Base-by-base conservation (phyloP, 1,140 invertebrate genomes). In the Achroia grisella region DNA sequence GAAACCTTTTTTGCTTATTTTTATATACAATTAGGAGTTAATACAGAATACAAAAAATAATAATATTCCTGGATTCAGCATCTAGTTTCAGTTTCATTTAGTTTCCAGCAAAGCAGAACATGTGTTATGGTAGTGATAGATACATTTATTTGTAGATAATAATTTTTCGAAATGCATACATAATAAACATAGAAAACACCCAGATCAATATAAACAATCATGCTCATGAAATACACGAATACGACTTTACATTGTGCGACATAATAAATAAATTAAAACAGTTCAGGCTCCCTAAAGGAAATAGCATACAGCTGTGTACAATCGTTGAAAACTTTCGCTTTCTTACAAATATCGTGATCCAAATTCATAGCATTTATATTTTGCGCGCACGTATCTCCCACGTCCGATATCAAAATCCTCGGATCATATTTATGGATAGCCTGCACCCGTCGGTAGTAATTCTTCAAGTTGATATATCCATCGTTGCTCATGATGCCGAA, bases 401-500 rank as follows among this genome's bases (percentile, higher is more conserved):
- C 80, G 54, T 84, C 77, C 0, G 80, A 80, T 42, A 81, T 81
- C n/a, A 84, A 42, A 10, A 84, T 66, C 40, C 80, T 67, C n/a
- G 77, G 75, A 48, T 84, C 80, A 39, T 84, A 74, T 53, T 74
- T 53, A 52, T 84, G 80, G 37, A 84, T 78, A 0, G 75, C 69
- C 33, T 71, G 68, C 1, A 84, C 77, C 31, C 77, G 52, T 49
- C 60, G 67, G 39, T 84, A 80, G 44, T 84, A 84, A 40, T 81
- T 84, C 15, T 67, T 57, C 37, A 80, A 78, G 35, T 72, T 84
- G 11, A 84, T 80, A 34, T 63, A 52, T 2, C 80, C 80, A 43
- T 84, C 80, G 13, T 79, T 81, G 10, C 70, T 63, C 75, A 84
- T 84, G 8, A 84, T 84, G 15, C 75, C 78, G 44, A 84, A 84